Evolutionary conservation across 2,113 vertebrate species (phyloP), one percentile per base, ranked within the genome.

Genomic region (Osmerus eperlanus): DNA sequence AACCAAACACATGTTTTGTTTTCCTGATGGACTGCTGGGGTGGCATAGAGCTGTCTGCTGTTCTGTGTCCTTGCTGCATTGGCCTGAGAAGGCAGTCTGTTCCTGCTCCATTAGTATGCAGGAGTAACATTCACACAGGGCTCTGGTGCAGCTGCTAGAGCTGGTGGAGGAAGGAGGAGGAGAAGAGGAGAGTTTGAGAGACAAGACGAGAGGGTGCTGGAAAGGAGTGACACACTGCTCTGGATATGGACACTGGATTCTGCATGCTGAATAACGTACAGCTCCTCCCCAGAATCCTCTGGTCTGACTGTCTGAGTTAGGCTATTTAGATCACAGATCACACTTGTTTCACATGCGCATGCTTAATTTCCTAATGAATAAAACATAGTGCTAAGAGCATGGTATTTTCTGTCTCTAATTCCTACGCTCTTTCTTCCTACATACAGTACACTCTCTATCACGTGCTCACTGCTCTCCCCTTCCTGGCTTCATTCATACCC

Each of bases 21-120:
- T 21, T 61, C 19, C 59, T 61, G 59, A 5, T 28, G 59, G 59
- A 19, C 3, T 61, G 59, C 59, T 13, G 21, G 21, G 23, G n/a
- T 21, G 19, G 58, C 58, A 60, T 36, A 36, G 32, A 36, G 32
- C 32, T 36, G 32, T 47, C 41, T 47, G 9, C 7, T 47, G 41
- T 5, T 47, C 12, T 13, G 8, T 7, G 12, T 23, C 25, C 21
- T n/a, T 14, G 1, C 60, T 61, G 59, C 13, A 61, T 28, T 28
- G 21, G 59, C 14, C 59, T 61, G 21, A 25, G n/a, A 19, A 61
- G 59, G 23, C 19, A 28, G 3, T 0, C 58, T 81, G 78, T 73
- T 73, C 62, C 80, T 69, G 65, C 81, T 78, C 67, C 79, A 90
- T 91, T 91, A 90, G 89, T 88, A 89, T 91, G 86, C 90, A 88